These are phyloP conservation scores for Stercorarius parasiticus DNA, from an alignment of 2,113 vertebrate species.

Conservation along the genomic window DNA sequence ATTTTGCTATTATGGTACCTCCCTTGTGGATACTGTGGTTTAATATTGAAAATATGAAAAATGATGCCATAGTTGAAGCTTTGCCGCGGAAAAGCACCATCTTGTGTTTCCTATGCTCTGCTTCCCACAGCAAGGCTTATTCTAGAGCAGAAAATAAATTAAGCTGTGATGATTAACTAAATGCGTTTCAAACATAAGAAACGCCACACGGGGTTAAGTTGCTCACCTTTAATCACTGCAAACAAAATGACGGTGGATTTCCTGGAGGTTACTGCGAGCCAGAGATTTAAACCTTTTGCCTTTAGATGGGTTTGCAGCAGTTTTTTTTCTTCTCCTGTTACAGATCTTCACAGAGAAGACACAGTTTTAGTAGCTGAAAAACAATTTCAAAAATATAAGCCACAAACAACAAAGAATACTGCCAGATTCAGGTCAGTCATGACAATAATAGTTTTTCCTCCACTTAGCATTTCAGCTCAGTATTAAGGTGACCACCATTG, in stretches of 20 bases:
- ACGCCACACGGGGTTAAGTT: not conserved
- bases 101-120: not conserved
- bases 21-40: not conserved
- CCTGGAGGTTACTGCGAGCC: not conserved
- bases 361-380: not conserved
- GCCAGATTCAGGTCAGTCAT: not conserved
- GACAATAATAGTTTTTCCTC: not conserved
- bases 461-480: not conserved
- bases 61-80: not conserved
- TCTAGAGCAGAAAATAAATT: not conserved
- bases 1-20: not conserved
- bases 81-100: not conserved
- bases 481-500: not conserved
- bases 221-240: not conserved
- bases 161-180: not conserved
- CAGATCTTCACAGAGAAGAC: not conserved
- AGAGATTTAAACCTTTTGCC: not conserved
- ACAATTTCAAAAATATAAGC: not conserved
- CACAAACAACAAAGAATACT: not conserved
- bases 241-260: not conserved
- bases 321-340: not conserved
- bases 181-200: not conserved
- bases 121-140: not conserved
- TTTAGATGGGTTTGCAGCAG: not conserved
- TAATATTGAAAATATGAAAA: not conserved